Conservation (phyloP, 2,797 vertebrate species). For the Sebastiscus tertius region DNA sequence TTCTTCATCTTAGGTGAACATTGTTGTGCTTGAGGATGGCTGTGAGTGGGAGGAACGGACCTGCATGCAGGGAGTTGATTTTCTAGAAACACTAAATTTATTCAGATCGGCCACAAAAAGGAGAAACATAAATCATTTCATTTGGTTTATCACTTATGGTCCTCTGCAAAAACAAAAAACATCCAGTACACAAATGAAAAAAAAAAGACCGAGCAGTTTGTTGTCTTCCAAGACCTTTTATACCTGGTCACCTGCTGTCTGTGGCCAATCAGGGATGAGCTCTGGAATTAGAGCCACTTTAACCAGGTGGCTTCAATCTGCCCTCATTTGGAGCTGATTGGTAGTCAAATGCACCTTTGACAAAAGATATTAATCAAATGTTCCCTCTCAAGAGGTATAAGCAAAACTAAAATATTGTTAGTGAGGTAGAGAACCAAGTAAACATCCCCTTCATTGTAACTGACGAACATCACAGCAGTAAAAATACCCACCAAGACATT, state of each 20-base stretch:
- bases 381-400: not conserved
- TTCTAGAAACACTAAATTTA: not conserved
- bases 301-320: not conserved
- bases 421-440: not conserved
- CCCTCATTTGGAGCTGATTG: not conserved
- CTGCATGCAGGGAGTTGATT: not conserved
- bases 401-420: not conserved
- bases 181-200: not conserved
- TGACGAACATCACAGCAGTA: not conserved
- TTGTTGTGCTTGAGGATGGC: not conserved
- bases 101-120: not conserved
- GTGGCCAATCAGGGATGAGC: not conserved
- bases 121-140: not conserved
- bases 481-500: not conserved
- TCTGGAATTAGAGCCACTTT: not conserved
- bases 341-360: not conserved
- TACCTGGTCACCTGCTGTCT: not conserved
- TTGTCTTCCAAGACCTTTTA: not conserved
- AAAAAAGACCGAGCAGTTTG: not conserved
- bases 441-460: not conserved
- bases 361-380: not conserved
- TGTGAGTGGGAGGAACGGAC: not conserved
- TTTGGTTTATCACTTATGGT: not conserved
- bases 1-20: not conserved
- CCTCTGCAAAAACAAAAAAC: not conserved